Evolutionary conservation across 2,113 vertebrate species (phyloP), one percentile per base, ranked within the genome.

Genomic region (Leuciscus idus): DNA sequence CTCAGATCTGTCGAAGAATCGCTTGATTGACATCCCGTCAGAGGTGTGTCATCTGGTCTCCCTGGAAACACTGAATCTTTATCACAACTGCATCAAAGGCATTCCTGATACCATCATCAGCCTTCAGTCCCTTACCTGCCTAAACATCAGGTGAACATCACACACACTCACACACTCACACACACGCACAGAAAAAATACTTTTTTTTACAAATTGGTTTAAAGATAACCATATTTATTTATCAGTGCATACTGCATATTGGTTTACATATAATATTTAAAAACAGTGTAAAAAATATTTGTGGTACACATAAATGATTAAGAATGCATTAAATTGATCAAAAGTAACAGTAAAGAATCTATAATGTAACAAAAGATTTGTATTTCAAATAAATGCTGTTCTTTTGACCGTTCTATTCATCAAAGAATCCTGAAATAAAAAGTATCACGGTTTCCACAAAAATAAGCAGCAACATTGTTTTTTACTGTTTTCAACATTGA

Each of bases 31-130:
- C 57, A 90, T 99, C 88, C 97, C 98, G 30, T 91, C 94, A 0
- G 98, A 99, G 79, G 87, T 98, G 74, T 96, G 96, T 89, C 96
- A 98, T 81, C 95, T 98, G 81, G 96, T 99, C 57, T 97, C 97
- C 84, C 90, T 99, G 94, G 98, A 99, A 94, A 96, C 94, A 26
- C 94, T 99, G 84, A 98, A 97, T 91, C 92, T 99, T 12, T 98
- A 99, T 88, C 98, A 99, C 91, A 99, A 99, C 90, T 99, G 98
- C 91, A 98, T 99, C 93, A 95, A 94, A 93, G 94, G 95, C 93
- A 96, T 99, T 93, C 98, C 98, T 2, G 97, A 99, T 91, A 92
- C 94, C 85, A 93, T 98, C 91, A 91, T 97, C 89, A 94, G 95
- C 87, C 94, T 99, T 78, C 96, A 98, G 93, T 96, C 96, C 52